These are phyloP conservation scores for Drosophila recens DNA, from an alignment of 2,888 invertebrate species.

Conservation along the genomic window DNA sequence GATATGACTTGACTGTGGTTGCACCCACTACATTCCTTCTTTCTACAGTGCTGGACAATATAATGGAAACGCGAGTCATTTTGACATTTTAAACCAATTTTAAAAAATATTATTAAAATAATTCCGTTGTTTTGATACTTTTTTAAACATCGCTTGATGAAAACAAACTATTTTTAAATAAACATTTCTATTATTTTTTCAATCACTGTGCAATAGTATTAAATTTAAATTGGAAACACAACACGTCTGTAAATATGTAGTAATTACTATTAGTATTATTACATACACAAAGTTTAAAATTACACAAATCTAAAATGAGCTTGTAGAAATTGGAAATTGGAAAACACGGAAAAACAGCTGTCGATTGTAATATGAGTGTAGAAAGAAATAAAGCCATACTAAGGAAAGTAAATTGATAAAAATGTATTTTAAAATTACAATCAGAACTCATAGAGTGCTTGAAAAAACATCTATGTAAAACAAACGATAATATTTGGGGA, in stretches of 20 bases:
- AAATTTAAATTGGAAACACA: constrained; percentile 13
- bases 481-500: too few relatives aligned
- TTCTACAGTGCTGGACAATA: too few relatives aligned
- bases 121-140: too few relatives aligned
- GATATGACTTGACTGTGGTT: constrained; percentile 28
- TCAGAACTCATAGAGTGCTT: too few relatives aligned
- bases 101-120: too few relatives aligned
- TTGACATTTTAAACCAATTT: too few relatives aligned
- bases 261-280: neutral
- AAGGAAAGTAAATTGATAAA: neutral
- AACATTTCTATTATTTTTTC: too few relatives aligned
- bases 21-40: neutral
- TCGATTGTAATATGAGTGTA: neutral
- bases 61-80: too few relatives aligned
- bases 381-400: neutral
- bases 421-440: too few relatives aligned
- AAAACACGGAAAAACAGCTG: neutral
- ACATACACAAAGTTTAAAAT: neutral
- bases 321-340: neutral
- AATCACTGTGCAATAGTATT: neutral
- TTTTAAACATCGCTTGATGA: too few relatives aligned
- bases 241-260: constrained; percentile 33
- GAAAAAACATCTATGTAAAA: neutral
- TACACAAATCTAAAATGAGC: neutral
- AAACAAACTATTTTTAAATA: too few relatives aligned